Evolutionary conservation across 2,888 invertebrate species (phyloP).

Genomic region (Pachydiplax longipennis): DNA sequence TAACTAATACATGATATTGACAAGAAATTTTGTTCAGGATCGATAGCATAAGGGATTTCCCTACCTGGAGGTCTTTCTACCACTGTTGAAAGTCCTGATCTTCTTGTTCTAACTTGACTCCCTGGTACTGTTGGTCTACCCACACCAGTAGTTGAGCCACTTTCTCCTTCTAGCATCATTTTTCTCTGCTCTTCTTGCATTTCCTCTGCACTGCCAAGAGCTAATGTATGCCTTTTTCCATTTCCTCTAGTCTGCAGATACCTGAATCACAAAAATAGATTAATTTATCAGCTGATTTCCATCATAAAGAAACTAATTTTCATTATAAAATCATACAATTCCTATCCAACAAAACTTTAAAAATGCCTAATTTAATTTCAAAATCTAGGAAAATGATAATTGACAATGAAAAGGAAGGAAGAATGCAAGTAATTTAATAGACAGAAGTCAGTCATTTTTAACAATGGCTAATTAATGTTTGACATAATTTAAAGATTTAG

Average conservation of each 20-base stretch:
- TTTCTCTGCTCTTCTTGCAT: constrained; percentile 63
- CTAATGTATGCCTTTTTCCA: constrained; percentile 80
- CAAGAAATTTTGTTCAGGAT: not conserved
- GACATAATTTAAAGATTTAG: too few relatives aligned
- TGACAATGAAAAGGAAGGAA: too few relatives aligned
- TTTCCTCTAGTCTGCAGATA: constrained; percentile 81
- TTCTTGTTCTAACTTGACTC: constrained; percentile 67
- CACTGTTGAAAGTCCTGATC: constrained; percentile 85
- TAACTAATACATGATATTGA: too few relatives aligned
- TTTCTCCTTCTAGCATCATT: constrained; percentile 55
- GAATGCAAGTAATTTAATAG: too few relatives aligned
- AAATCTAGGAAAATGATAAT: too few relatives aligned
- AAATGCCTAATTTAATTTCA: too few relatives aligned
- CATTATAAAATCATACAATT: too few relatives aligned
- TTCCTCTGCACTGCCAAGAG: constrained; percentile 71
- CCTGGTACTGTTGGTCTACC: constrained; percentile 54
- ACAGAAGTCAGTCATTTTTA: too few relatives aligned
- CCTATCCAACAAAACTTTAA: too few relatives aligned
- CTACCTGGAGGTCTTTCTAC: constrained; percentile 87
- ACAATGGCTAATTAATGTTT: too few relatives aligned
- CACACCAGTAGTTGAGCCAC: constrained; percentile 57
- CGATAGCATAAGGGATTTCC: not conserved
- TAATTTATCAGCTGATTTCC: too few relatives aligned
- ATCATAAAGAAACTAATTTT: too few relatives aligned
- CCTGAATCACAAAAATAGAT: constrained; percentile 59